phyloP scores from a whole-genome alignment of 2,113 vertebrate genomes.

The Hippocampus barbouri region DNA sequence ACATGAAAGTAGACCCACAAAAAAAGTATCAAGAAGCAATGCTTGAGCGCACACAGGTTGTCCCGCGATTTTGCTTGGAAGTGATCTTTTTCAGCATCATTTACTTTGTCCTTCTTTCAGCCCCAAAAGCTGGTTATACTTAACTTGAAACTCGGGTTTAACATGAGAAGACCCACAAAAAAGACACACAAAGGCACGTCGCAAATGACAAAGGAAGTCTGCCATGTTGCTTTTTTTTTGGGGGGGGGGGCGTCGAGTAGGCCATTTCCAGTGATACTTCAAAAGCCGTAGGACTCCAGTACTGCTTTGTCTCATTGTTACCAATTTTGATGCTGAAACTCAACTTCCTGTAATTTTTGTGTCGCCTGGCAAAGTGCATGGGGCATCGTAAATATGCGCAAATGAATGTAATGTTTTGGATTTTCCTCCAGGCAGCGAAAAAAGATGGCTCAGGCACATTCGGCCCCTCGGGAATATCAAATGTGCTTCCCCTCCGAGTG shows the following conservation, averaged over 20 bases:
- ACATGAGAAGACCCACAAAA: background rate
- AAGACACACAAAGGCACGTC: background rate
- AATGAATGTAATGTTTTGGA: background rate
- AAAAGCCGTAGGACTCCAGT: too few relatives aligned
- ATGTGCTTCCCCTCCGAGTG: background rate
- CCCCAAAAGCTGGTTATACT: background rate
- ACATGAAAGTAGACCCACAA: background rate
- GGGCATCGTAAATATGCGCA: background rate
- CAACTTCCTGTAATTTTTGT: background rate
- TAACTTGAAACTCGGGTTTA: background rate
- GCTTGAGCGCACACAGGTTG: too few relatives aligned
- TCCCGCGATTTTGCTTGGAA: too few relatives aligned
- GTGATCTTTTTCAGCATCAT: too few relatives aligned
- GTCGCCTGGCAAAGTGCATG: background rate
- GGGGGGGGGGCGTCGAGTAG: too few relatives aligned
- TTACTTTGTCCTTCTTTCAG: background rate
- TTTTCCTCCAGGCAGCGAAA: background rate
- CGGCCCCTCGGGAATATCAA: background rate
- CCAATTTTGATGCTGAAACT: background rate
- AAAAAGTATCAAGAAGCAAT: too few relatives aligned
- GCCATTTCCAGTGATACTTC: too few relatives aligned
- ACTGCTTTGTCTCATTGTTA: too few relatives aligned
- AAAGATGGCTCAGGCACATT: background rate
- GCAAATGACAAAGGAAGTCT: background rate
- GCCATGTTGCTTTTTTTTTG: background rate